Conservation (phyloP, 2,113 vertebrate species). For the Microtus oregoni region DNA sequence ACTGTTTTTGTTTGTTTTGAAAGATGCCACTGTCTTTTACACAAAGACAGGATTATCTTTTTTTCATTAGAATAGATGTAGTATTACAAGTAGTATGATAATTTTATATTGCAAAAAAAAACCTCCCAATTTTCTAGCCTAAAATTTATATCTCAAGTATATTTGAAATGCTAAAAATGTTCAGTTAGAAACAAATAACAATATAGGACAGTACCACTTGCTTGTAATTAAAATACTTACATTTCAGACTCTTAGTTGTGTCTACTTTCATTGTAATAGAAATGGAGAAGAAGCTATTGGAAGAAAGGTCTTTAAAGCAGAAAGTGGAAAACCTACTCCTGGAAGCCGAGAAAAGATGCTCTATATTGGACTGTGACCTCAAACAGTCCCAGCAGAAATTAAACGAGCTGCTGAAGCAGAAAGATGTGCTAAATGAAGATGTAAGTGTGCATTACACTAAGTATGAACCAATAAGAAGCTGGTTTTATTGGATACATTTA, state of each 20-base stretch:
- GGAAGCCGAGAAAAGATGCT: slow-evolving; percentile 96
- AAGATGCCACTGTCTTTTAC: background rate
- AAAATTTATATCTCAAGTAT: slow-evolving; percentile 32
- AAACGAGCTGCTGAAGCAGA: slow-evolving; percentile 94
- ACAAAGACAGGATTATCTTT: slow-evolving; percentile 20
- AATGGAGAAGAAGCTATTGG: slow-evolving; percentile 96
- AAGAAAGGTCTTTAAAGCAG: slow-evolving; percentile 94
- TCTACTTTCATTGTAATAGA: slow-evolving; percentile 85
- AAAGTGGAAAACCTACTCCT: slow-evolving; percentile 95
- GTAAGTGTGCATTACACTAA: slow-evolving; percentile 83
- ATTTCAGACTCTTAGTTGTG: background rate
- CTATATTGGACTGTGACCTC: slow-evolving; percentile 97
- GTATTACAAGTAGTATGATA: background rate
- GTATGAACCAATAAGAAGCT: background rate
- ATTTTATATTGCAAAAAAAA: background rate
- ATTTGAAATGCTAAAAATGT: slow-evolving; percentile 39
- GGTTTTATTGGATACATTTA: slow-evolving; percentile 13
- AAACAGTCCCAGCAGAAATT: slow-evolving; percentile 97
- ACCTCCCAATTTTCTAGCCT: slow-evolving; percentile 15
- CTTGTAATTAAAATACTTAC: slow-evolving; percentile 8
- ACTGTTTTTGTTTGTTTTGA: background rate
- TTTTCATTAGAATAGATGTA: background rate
- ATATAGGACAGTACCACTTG: background rate
- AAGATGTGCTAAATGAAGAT: slow-evolving; percentile 95
- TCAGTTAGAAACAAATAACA: slow-evolving; percentile 22